Percentiles rank a stretch among this genome's conserved stretches.
Conservation (phyloP, 2,113 vertebrate species). For the Gallinago jamesoni region DNA sequence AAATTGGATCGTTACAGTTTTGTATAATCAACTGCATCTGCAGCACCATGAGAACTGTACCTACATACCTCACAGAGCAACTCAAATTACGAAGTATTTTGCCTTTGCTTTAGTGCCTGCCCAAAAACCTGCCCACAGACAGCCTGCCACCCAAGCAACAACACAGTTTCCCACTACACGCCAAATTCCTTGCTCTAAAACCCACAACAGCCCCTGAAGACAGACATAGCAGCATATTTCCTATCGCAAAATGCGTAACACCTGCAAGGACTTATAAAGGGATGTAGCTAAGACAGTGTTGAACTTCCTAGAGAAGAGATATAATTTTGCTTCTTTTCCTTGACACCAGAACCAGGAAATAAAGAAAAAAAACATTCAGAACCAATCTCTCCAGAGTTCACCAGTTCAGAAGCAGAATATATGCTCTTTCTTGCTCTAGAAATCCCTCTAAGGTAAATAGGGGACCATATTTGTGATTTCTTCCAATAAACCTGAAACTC, state of each 20-base stretch:
- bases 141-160: background rate
- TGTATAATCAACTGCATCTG: background rate
- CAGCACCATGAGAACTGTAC: background rate
- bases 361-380: background rate
- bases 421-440: background rate
- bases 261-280: background rate
- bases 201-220: background rate
- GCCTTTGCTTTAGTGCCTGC: background rate
- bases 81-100: background rate
- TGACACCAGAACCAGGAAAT: background rate
- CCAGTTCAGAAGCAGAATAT: background rate
- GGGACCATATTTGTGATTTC: background rate
- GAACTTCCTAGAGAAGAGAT: background rate
- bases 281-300: background rate
- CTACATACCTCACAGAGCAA: background rate
- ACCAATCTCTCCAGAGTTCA: background rate
- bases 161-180: background rate
- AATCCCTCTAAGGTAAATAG: background rate
- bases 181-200: background rate
- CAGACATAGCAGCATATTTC: background rate
- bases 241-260: rapidly evolving
- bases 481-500: background rate
- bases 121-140: background rate
- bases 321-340: background rate
- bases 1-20: background rate